Base-by-base conservation (phyloP, 2,888 invertebrate species). In the Seira sanloemensis region DNA sequence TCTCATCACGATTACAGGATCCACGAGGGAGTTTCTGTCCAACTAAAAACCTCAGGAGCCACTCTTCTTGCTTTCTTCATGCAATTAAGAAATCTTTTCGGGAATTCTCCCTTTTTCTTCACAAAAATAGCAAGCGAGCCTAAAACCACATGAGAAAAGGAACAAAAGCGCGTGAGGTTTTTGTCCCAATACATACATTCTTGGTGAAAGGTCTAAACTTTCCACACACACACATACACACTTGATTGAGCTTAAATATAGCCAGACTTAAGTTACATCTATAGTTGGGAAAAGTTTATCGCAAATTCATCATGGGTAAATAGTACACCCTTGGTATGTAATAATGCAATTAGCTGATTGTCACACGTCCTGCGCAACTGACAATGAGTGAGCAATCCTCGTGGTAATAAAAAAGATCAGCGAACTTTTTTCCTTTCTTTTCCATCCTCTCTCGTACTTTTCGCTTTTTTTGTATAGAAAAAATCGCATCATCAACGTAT, bases 291-390 rank as follows among this genome's bases (percentile, higher is more conserved):
- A n/a, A n/a, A n/a, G n/a, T n/a, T n/a, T n/a, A 37, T 37, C 37
- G 12, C 4, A 4, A 12, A 12, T 37, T 37, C 37, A 12, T 37
- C 37, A 37, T 12, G 37, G 37, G 4, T 37, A 7, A 37, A 12
- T 37, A 37, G 5, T 12, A 37, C 37, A 37, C 12, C 12, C 12
- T 37, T 37, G 5, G 4, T 37, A 37, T 12, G 37, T 37, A 37
- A 19, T 68, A 68, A 68, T 68, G 68, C 26, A 68, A 68, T 68
- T 68, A 68, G 68, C 68, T 68, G 68, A 68, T 68, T 68, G 68
- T 68, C 68, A 68, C 68, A 68, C 68, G 16, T 68, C 37, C 37
- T 37, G 5, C 37, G 37, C 37, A 37, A 37, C 37, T 37, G 37
- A 12, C 37, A 37, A 37, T 37, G 37, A 68, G 24, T 27, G 68